Evolutionary conservation across 2,113 vertebrate species (phyloP).

Genomic region (Serranochromis macrocephalus): DNA sequence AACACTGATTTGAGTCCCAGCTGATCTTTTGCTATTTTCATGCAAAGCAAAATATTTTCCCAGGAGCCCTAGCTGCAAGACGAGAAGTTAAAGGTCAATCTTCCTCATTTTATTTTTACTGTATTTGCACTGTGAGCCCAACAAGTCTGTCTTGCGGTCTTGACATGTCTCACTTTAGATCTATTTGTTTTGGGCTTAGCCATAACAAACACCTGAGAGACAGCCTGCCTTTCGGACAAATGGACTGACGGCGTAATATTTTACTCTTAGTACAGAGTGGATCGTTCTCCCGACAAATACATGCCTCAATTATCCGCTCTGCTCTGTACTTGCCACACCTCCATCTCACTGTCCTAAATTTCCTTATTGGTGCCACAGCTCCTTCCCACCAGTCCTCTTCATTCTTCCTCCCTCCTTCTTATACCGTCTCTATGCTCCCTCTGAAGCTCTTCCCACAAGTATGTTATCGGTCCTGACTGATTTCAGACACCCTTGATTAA

Average conservation of each 20-base stretch:
- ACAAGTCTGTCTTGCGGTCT: background rate
- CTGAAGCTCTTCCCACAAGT: background rate
- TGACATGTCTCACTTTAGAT: constrained; percentile 19
- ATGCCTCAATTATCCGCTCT: background rate
- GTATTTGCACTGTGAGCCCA: background rate
- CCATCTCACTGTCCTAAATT: background rate
- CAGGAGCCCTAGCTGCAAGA: background rate
- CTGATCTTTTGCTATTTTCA: background rate
- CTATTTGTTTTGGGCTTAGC: constrained; percentile 1
- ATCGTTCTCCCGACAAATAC: background rate
- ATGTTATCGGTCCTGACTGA: constrained; percentile 1
- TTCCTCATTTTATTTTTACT: background rate
- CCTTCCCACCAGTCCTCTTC: background rate
- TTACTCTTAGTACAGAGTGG: background rate
- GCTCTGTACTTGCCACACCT: background rate
- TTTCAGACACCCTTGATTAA: constrained; percentile 33
- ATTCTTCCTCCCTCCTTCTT: background rate
- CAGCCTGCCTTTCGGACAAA: background rate
- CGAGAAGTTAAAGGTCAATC: background rate
- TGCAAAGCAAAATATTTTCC: background rate
- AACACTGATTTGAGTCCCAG: background rate
- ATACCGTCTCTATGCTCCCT: background rate
- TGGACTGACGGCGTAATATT: constrained; percentile 3
- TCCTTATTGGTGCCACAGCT: background rate
- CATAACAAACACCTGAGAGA: constrained; percentile 12